Evolutionary conservation across 2,113 vertebrate species (phyloP).

Genomic region (Pseudorasbora parva): DNA sequence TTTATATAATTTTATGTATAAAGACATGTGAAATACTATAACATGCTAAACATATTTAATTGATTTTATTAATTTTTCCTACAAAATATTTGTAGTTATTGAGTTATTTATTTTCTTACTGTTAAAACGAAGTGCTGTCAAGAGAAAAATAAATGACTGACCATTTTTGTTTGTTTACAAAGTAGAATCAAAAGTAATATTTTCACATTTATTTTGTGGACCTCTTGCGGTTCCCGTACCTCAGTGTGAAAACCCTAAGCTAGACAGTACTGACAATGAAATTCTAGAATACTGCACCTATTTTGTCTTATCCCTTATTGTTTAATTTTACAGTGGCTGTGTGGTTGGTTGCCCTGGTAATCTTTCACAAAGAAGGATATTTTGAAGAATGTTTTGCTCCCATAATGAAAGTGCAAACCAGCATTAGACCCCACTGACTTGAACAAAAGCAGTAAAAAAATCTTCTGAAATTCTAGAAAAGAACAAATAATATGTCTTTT

Average conservation of each 20-base stretch:
- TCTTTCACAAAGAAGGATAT: constrained; percentile 14
- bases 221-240: neutral
- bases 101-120: neutral
- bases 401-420: neutral
- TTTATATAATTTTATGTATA: too few species aligned
- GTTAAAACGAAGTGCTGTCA: neutral
- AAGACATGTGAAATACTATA: neutral
- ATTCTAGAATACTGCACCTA: neutral
- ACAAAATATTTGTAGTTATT: neutral
- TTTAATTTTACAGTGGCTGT: constrained; percentile 31
- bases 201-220: neutral
- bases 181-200: neutral
- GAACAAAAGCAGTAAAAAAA: neutral
- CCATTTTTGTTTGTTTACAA: neutral
- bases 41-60: neutral
- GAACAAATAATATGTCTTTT: neutral
- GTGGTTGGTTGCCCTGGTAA: constrained; percentile 48
- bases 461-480: neutral
- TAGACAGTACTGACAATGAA: neutral
- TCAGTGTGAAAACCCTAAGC: neutral
- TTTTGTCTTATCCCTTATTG: neutral
- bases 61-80: neutral
- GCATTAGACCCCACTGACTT: neutral
- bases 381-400: neutral
- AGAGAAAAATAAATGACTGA: neutral